Evolutionary conservation across 2,888 invertebrate species (phyloP).

Genomic region (Apotomis capreana): DNA sequence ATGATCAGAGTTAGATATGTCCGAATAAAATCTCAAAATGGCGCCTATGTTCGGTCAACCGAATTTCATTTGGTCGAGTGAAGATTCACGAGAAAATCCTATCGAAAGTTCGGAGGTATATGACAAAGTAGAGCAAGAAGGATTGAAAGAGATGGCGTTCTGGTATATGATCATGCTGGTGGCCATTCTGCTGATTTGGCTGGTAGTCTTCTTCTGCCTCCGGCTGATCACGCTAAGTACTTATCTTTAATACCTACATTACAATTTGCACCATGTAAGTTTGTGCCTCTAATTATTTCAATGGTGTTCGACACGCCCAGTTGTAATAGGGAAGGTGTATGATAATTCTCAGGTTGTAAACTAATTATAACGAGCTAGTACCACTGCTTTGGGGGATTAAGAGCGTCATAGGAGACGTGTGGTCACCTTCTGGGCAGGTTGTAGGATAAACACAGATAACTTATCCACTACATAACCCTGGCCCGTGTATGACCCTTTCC

Average conservation of each 20-base stretch:
- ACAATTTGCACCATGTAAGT: too few relatives aligned
- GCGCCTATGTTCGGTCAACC: conserved; percentile 64
- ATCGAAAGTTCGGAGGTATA: conserved; percentile 45
- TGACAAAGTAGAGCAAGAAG: conserved; percentile 38
- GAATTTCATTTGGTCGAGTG: conserved; percentile 54
- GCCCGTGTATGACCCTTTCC: too few relatives aligned
- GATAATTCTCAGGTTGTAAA: too few relatives aligned
- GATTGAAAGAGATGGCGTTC: conserved; percentile 63
- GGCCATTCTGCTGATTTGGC: conserved; percentile 67
- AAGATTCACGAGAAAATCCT: conserved; percentile 44
- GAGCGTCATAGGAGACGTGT: too few relatives aligned
- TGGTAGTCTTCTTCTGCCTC: conserved; percentile 68
- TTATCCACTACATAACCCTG: too few relatives aligned
- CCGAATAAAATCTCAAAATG: conserved; percentile 54
- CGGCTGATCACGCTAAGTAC: conserved; percentile 66
- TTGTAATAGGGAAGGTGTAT: too few relatives aligned
- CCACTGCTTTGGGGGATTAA: too few relatives aligned
- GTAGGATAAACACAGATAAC: too few relatives aligned
- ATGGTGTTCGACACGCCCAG: too few relatives aligned
- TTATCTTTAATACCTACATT: conserved; percentile 31
- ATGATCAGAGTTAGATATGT: conserved; percentile 27
- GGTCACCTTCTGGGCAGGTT: too few relatives aligned
- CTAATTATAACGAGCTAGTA: too few relatives aligned
- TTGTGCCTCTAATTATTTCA: too few relatives aligned
- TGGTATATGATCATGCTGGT: conserved; percentile 71